Percentiles rank a stretch among this genome's conserved stretches.
Evolutionary conservation across 2,797 vertebrate genomes (phyloP).

Genomic region (Miichthys miiuy): DNA sequence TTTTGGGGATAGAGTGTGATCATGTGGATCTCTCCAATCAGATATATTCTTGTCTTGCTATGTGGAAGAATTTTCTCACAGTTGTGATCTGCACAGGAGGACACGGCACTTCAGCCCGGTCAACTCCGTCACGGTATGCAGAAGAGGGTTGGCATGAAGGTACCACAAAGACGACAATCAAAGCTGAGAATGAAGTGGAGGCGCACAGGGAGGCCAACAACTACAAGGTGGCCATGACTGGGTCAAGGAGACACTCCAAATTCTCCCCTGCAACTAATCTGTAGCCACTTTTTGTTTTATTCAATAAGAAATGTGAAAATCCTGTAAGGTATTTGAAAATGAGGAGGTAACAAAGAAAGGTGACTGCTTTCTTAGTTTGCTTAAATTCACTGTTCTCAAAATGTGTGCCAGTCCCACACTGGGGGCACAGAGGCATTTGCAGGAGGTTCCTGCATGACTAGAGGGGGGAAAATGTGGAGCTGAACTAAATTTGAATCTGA

Average conservation of each 20-base stretch:
- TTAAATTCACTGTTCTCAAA: background rate
- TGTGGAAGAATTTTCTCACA: background rate
- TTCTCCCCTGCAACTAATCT: background rate
- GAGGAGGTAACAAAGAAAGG: background rate
- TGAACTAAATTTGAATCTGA: background rate
- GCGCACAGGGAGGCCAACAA: constrained; percentile 91
- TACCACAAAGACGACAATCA: constrained; percentile 87
- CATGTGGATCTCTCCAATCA: background rate
- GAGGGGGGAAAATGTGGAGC: background rate
- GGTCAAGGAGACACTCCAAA: background rate
- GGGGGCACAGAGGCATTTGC: background rate
- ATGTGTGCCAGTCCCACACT: background rate
- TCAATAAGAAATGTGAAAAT: background rate
- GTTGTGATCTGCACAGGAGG: constrained; percentile 41
- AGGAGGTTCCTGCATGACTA: background rate
- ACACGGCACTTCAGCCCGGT: constrained; percentile 60
- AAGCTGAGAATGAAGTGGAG: constrained; percentile 89
- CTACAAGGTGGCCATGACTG: constrained; percentile 82
- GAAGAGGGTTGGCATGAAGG: constrained; percentile 86
- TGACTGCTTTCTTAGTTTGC: background rate
- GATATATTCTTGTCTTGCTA: background rate
- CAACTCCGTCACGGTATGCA: constrained; percentile 63
- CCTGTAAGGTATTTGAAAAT: background rate
- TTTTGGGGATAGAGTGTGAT: background rate
- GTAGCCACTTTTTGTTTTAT: background rate